A percentile compares a stretch with the other conserved stretches of the same genome.
phyloP scores from a whole-genome alignment of 2,888 invertebrate genomes.

The Cinara cedri region DNA sequence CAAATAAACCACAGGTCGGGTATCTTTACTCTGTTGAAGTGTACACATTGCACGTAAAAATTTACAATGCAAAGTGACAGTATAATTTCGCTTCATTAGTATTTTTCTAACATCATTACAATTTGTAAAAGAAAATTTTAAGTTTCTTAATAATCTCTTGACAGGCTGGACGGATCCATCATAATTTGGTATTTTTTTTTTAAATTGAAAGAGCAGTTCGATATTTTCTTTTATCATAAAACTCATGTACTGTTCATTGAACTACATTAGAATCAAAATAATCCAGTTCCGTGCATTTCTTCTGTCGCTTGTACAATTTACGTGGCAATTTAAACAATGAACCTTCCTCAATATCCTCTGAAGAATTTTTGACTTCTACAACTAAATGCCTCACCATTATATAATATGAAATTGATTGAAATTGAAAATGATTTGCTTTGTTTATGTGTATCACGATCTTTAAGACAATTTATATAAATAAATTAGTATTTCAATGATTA shows the following conservation, averaged over 20 bases:
- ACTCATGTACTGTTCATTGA: background rate
- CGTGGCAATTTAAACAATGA: background rate
- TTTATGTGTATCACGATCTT: conserved; percentile 12
- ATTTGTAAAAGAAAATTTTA: no score
- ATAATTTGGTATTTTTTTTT: no score
- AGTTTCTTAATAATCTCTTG: no score
- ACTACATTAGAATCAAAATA: background rate
- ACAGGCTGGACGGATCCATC: no score
- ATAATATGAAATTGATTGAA: conserved; percentile 12
- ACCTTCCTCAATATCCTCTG: background rate
- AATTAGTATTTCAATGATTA: background rate
- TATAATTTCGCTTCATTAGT: no score
- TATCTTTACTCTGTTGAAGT: no score
- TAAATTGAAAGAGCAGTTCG: no score
- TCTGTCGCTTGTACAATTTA: background rate
- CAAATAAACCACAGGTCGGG: no score
- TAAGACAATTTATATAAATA: conserved; percentile 12
- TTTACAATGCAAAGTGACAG: no score
- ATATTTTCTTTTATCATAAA: background rate
- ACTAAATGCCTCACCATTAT: background rate
- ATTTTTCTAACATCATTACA: no score
- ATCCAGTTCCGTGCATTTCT: background rate
- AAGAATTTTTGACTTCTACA: background rate
- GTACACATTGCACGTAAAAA: no score
- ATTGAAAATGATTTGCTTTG: no score